These are phyloP conservation scores for Rhagonycha fulva DNA, from an alignment of 2,888 invertebrate genomes.

Conservation along the genomic window DNA sequence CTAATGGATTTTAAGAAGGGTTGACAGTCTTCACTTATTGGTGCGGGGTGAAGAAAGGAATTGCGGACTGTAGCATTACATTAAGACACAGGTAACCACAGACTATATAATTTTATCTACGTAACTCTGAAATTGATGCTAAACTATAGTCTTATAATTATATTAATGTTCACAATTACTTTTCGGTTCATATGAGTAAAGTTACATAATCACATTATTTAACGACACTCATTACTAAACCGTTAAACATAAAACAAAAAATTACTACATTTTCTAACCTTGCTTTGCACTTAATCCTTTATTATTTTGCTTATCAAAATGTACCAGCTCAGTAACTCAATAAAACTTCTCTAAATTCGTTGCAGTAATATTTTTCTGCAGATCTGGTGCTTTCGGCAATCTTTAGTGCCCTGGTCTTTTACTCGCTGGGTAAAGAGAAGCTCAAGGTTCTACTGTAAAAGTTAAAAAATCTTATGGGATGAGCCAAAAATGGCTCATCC, in stretches of 20 bases:
- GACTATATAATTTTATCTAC: neutral
- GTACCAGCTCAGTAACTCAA: too few species aligned
- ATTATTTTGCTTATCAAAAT: too few species aligned
- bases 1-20: constrained; percentile 59
- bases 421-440: too few species aligned
- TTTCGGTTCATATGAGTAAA: neutral
- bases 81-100: constrained; percentile 19
- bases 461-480: too few species aligned
- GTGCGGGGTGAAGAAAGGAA: constrained; percentile 14
- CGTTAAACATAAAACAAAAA: neutral
- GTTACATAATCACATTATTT: neutral
- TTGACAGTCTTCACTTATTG: constrained; percentile 41
- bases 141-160: neutral
- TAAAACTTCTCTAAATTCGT: too few species aligned
- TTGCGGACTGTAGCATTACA: constrained; percentile 14
- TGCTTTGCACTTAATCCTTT: neutral
- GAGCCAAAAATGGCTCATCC: too few species aligned
- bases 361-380: too few species aligned
- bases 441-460: too few species aligned
- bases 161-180: neutral
- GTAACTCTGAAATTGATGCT: neutral
- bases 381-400: too few species aligned
- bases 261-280: neutral
- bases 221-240: neutral
- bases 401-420: too few species aligned